phyloP scores from a whole-genome alignment of 1,140 invertebrate species.

The Potamilus streckersoni region DNA sequence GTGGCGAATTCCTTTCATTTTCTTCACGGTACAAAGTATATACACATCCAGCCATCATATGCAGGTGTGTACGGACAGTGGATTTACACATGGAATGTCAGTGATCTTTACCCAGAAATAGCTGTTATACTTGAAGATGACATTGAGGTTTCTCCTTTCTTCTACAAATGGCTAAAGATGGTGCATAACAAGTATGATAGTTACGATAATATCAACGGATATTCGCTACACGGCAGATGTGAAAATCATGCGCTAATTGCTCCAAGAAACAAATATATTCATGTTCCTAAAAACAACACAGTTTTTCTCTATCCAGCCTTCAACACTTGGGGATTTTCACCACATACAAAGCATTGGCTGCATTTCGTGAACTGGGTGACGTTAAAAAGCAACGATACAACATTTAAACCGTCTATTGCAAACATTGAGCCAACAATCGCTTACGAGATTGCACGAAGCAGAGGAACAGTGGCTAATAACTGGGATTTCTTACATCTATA shows the following conservation, averaged over 20 bases:
- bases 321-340: slow-evolving; percentile 50
- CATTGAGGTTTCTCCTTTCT: slow-evolving; percentile 41
- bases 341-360: slow-evolving; percentile 36
- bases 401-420: slow-evolving; percentile 38
- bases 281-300: slow-evolving; percentile 11
- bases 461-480: slow-evolving; percentile 27
- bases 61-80: slow-evolving; percentile 50
- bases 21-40: slow-evolving; percentile 33
- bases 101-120: slow-evolving; percentile 37
- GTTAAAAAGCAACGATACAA: neutral
- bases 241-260: slow-evolving; percentile 25
- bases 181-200: slow-evolving; percentile 46
- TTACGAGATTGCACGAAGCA: slow-evolving; percentile 20
- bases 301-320: slow-evolving; percentile 42
- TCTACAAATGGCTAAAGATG: slow-evolving; percentile 43
- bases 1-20: slow-evolving; percentile 35
- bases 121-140: slow-evolving; percentile 55
- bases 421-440: slow-evolving; percentile 28
- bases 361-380: slow-evolving; percentile 45
- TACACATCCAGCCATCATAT: slow-evolving; percentile 33
- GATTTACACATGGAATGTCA: slow-evolving; percentile 44
- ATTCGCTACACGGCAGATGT: slow-evolving; percentile 32
- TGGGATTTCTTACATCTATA: slow-evolving; percentile 55
- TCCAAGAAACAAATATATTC: neutral
- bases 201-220: slow-evolving; percentile 37